Conservation (phyloP, 2,888 invertebrate species). For the Syrista parreyssii region DNA sequence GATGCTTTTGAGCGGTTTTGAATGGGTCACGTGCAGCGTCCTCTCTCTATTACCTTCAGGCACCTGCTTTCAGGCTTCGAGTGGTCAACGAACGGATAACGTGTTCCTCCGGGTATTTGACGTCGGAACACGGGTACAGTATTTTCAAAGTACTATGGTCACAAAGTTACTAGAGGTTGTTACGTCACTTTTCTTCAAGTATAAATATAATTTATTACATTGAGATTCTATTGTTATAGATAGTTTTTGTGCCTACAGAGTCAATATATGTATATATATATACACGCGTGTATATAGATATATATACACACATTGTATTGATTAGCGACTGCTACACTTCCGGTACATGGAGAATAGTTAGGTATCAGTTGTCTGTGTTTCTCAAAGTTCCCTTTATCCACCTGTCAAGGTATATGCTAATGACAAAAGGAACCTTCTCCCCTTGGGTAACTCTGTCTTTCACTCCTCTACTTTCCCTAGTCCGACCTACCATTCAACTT, state of each 20-base stretch:
- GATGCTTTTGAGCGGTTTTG: neutral
- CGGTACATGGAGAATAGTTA: neutral
- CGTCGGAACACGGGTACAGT: neutral
- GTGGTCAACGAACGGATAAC: constrained; percentile 6
- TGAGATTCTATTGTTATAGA: neutral
- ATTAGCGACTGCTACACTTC: neutral
- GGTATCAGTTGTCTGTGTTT: neutral
- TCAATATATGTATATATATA: neutral
- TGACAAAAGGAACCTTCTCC: neutral
- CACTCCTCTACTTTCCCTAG: neutral
- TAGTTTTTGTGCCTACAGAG: neutral
- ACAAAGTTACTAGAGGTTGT: neutral
- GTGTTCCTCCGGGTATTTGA: neutral
- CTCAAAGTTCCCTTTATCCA: neutral
- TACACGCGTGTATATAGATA: too few relatives aligned
- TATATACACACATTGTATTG: neutral
- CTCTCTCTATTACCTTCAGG: neutral
- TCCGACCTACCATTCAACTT: neutral
- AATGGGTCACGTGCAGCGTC: neutral
- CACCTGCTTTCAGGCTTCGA: neutral
- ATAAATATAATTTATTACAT: neutral
- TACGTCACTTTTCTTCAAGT: neutral
- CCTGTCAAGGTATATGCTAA: neutral
- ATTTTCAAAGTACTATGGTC: neutral
- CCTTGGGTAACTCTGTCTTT: neutral